Base-by-base conservation (phyloP, 1,140 invertebrate genomes). In the Ooceraea biroi region DNA sequence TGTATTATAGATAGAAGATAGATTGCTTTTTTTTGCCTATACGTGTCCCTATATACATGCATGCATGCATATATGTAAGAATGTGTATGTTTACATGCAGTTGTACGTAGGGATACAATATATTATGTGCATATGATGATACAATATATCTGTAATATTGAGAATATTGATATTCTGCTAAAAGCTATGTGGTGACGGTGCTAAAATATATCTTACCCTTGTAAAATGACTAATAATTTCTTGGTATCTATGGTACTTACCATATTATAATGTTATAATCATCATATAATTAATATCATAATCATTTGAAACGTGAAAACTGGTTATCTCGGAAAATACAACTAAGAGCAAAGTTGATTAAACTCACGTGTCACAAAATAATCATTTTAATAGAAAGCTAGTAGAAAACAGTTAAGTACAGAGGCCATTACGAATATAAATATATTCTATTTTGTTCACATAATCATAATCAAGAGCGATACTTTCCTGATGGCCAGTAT, bases 151-250 rank as follows among this genome's bases (percentile, higher is more conserved):
- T 71, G 14, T 85, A 82, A 68, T 76, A 85, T 48, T 60, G 2
- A 85, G 57, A 25, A 88, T 88, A 77, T 76, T 57, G 63, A 88
- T 85, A 82, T 65, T 85, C 88, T 58, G 71, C 58, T 90, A 86
- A 83, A 89, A 87, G 85, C 88, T 89, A 89, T 82, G 44, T 91
- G 94, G 94, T 94, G 93, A 93, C 90, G 93, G 94, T 93, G 92
- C 92, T 94, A 92, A 77, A 94, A 87, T 36, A 36, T 36, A 36
- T 90, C 90, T 85, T 92, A 91, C 89, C 85, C 84, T 88, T 80
- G 91, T 89, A 90, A 91, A 92, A 91, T 90, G 90, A 93, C 93
- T 94, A 94, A 94, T 92, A 88, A 91, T 92, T 89, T 91, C 90
- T 92, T 92, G 92, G 93, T 92, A 88, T 93, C 90, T 93, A 91